phyloP scores from a whole-genome alignment of 1,140 invertebrate species.

The Solenopsis invicta region DNA sequence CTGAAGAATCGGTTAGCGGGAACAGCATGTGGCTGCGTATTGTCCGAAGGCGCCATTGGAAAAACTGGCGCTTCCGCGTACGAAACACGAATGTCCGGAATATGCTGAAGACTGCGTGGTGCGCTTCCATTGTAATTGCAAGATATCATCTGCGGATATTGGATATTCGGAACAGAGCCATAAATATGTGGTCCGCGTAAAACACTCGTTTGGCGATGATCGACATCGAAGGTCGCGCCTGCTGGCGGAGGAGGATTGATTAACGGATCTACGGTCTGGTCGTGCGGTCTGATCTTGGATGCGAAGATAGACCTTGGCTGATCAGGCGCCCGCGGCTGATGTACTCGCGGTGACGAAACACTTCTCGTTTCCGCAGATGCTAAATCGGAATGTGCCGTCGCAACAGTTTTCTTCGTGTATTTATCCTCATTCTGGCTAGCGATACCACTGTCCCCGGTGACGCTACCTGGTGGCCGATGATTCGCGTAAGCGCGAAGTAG shows the following conservation, averaged over 20 bases:
- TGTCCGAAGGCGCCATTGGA: not conserved
- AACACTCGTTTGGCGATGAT: conserved; percentile 32
- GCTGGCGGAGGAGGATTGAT: conserved; percentile 12
- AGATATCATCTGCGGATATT: not conserved
- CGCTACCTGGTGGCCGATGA: conserved; percentile 63
- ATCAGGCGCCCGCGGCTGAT: not conserved
- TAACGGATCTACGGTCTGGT: not conserved
- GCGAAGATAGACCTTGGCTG: not conserved
- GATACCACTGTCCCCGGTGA: conserved; percentile 77
- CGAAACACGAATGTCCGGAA: not conserved
- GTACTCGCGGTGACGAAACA: not conserved
- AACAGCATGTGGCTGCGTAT: not conserved
- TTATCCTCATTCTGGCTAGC: conserved; percentile 77
- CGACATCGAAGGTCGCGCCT: not conserved
- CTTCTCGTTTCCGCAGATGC: conserved; percentile 12
- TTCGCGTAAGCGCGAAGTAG: conserved; percentile 74
- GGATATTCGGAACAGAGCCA: not conserved
- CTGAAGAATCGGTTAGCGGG: not conserved
- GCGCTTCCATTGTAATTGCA: not conserved
- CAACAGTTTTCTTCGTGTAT: conserved; percentile 2
- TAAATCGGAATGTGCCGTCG: not conserved
- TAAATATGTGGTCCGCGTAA: not conserved
- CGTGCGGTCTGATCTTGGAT: conserved; percentile 3
- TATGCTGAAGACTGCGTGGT: not conserved
- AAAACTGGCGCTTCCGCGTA: not conserved